phyloP scores from a whole-genome alignment of 2,113 vertebrate species.

The Spizaetus ornatus region DNA sequence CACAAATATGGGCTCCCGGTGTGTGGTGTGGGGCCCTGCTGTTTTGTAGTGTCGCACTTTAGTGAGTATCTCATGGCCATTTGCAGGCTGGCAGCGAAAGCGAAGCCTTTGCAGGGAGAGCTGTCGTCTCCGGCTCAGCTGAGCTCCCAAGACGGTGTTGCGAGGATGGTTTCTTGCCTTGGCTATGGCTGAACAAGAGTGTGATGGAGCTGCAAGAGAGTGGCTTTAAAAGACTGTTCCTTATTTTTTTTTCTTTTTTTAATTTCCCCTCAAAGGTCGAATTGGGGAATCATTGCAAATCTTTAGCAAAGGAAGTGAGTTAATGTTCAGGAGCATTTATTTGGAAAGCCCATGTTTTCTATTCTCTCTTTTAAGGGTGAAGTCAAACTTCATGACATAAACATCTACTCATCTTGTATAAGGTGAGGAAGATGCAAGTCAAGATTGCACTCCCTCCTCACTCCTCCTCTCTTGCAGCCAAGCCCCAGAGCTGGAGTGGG shows the following conservation, averaged over 20 bases:
- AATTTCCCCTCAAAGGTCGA: not conserved
- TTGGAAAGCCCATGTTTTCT: not conserved
- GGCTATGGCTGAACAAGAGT: not conserved
- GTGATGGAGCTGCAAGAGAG: not conserved
- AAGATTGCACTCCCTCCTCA: not conserved
- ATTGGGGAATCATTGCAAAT: not conserved
- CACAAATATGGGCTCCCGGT: not conserved
- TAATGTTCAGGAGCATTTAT: not conserved
- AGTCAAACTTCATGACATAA: not conserved
- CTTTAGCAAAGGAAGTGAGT: not conserved
- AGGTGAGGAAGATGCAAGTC: not conserved
- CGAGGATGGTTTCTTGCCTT: not conserved
- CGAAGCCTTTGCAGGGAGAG: not conserved
- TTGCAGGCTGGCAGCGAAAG: not conserved
- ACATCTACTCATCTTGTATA: not conserved
- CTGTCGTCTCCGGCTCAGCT: accelerated
- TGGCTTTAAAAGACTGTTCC: not conserved
- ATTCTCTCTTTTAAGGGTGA: not conserved
- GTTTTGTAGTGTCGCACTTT: not conserved
- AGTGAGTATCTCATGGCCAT: not conserved
- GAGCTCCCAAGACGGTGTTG: not conserved
- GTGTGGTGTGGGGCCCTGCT: not conserved
- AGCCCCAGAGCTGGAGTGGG: not conserved
- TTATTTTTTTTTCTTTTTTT: not conserved
- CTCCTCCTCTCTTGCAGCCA: not conserved